Base-by-base conservation (phyloP, 2,888 invertebrate genomes). In the Germaria angustata region DNA sequence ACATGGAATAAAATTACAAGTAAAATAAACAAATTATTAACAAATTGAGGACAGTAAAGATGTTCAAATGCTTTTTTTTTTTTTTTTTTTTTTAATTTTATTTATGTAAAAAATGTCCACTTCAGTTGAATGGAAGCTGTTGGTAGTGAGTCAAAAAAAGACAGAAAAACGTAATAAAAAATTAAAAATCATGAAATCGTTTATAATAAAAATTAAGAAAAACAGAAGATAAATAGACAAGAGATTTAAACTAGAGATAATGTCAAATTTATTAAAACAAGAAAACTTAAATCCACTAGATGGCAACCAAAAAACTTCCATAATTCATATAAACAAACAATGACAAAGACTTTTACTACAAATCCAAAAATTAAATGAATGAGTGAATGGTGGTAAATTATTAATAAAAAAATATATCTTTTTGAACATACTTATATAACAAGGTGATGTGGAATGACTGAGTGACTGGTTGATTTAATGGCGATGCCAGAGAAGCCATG, bases 261-360 rank as follows among this genome's bases (percentile, higher is more conserved):
- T 79, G 82, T 82, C 82, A 79, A 82, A 82, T 76, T 71, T 79
- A 79, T 79, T 75, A 66, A 76, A 82, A 75, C 55, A 76, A 73
- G 68, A 73, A 73, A 81, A 76, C 51, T 55, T 15, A 44, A 51
- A 69, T 24, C 24, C 8, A 24, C 9, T 28, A 53, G n/a, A 39
- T 9, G 5, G 36, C 22, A 72, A 51, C 8, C 15, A 4, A 22
- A 55, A 61, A 34, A 17, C 53, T 22, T n/a, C 11, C 41, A 53
- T 53, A 59, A 65, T 15, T 32, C 41, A 53, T 41, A 53, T 13
- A 69, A 32, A 61, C 49, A 55, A 76, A 82, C 66, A 79, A 82
- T 82, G 79, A 82, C 75, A 66, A 46, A 36, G 65, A 55, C 39
- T 51, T 80, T 80, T 73, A 39, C 34, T 13, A 55, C 4, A 36